These are phyloP conservation scores for Littorina saxatilis DNA, from an alignment of 1,140 invertebrate genomes.

Conservation along the genomic window DNA sequence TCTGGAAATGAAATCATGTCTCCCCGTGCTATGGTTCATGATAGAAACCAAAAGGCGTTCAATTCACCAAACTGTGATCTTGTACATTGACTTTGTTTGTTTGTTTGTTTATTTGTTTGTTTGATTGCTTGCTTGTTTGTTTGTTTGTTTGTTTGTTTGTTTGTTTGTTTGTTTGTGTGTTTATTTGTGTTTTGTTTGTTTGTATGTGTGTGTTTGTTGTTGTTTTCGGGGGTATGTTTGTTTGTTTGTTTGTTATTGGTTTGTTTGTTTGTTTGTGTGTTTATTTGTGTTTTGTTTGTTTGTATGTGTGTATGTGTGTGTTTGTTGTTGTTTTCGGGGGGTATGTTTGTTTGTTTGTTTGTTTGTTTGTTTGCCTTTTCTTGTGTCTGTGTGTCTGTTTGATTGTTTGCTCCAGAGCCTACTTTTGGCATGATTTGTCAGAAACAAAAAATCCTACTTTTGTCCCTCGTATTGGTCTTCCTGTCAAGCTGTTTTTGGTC, in stretches of 20 bases:
- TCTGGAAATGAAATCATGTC: too few species aligned
- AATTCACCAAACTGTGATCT: too few species aligned
- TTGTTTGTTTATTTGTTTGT: background rate
- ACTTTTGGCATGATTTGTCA: too few species aligned
- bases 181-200: too few species aligned
- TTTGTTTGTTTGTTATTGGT: background rate
- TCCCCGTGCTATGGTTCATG: too few species aligned
- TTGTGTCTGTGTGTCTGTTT: slow-evolving; percentile 11
- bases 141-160: background rate
- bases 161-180: background rate
- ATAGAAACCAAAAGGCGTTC: too few species aligned
- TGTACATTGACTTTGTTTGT: too few species aligned
- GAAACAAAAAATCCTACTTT: too few species aligned
- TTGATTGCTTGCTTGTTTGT: background rate
- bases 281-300: background rate
- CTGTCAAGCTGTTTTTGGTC: too few species aligned
- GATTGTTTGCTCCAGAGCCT: too few species aligned
- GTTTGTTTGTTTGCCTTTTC: background rate
- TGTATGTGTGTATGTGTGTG: background rate
- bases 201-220: background rate
- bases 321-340: background rate
- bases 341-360: slow-evolving; percentile 13
- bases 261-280: background rate
- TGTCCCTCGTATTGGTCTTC: too few species aligned
- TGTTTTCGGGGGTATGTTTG: background rate